Evolutionary conservation across 2,888 invertebrate species (phyloP).

Genomic region (Saturnia pavonia): DNA sequence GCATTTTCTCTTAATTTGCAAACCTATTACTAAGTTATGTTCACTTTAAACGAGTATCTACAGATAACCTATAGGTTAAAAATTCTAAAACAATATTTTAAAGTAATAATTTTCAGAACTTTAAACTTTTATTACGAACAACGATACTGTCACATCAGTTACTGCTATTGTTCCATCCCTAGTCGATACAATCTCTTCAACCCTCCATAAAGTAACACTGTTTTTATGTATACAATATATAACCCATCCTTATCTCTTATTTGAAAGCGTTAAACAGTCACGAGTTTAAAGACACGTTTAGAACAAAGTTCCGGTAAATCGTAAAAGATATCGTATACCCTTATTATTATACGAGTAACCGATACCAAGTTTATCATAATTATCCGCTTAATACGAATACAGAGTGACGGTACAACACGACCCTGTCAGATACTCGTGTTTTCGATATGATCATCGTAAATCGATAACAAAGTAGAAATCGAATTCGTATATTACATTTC

Average conservation of each 20-base stretch:
- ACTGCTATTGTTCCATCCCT: not conserved
- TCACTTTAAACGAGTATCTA: no score
- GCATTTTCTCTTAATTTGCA: no score
- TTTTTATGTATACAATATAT: conserved; percentile 14
- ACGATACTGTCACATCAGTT: not conserved
- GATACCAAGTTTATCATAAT: conserved; percentile 63
- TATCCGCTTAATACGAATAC: conserved; percentile 43
- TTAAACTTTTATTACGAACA: no score
- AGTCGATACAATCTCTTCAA: not conserved
- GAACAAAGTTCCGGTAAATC: conserved; percentile 18
- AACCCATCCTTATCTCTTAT: conserved; percentile 18
- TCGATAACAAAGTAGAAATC: conserved; percentile 69
- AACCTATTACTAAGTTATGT: no score
- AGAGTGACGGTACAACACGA: conserved; percentile 28
- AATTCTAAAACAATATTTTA: no score
- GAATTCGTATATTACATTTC: conserved; percentile 76
- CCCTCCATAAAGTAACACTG: conserved; percentile 8
- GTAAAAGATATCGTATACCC: conserved; percentile 47
- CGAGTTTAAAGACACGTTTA: conserved; percentile 16
- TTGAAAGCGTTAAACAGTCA: conserved; percentile 15
- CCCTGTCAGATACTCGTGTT: conserved; percentile 42
- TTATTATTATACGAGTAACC: conserved; percentile 68
- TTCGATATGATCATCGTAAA: conserved; percentile 54
- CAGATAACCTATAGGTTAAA: no score
- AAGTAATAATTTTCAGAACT: no score